phyloP scores from a whole-genome alignment of 2,888 invertebrate species.

The Drosophila nr. perissopoda region DNA sequence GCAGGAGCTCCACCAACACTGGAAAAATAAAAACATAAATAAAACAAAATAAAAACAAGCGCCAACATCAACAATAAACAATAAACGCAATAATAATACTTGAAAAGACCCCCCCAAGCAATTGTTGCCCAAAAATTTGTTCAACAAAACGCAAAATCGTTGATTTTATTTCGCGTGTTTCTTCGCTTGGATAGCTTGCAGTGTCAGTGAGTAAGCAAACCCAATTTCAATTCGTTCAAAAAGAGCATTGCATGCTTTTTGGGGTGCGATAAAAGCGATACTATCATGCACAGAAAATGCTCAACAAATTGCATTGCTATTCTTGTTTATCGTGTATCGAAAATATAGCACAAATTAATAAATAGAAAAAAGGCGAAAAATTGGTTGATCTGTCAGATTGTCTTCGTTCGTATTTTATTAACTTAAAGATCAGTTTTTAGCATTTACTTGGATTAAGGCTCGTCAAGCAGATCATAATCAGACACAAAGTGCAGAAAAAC shows the following conservation, averaged over 20 bases:
- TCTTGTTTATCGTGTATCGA: not conserved
- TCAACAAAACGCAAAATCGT: conserved; percentile 21
- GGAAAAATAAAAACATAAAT: conserved; percentile 66
- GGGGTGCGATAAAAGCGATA: not conserved
- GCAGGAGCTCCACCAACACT: conserved; percentile 47
- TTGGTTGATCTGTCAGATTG: not conserved
- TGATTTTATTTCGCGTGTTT: conserved; percentile 5
- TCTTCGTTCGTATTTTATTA: not conserved
- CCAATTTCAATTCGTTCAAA: not conserved
- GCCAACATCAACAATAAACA: conserved; percentile 50
- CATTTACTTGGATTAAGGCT: not conserved
- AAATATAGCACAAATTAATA: not conserved
- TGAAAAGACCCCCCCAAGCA: conserved; percentile 29
- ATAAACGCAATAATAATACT: conserved; percentile 50
- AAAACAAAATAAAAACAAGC: conserved; percentile 52
- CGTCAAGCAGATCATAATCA: not conserved
- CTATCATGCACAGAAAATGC: not conserved
- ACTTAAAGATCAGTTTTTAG: not conserved
- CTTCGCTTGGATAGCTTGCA: not conserved
- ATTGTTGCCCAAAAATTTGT: conserved; percentile 26
- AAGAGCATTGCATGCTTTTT: conserved; percentile 33
- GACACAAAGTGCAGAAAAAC: not conserved
- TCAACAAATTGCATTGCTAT: not conserved
- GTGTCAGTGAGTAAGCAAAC: not conserved
- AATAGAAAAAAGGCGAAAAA: not conserved